Evolutionary conservation across 2,113 vertebrate species (phyloP).

Genomic region (Centrocercus urophasianus): DNA sequence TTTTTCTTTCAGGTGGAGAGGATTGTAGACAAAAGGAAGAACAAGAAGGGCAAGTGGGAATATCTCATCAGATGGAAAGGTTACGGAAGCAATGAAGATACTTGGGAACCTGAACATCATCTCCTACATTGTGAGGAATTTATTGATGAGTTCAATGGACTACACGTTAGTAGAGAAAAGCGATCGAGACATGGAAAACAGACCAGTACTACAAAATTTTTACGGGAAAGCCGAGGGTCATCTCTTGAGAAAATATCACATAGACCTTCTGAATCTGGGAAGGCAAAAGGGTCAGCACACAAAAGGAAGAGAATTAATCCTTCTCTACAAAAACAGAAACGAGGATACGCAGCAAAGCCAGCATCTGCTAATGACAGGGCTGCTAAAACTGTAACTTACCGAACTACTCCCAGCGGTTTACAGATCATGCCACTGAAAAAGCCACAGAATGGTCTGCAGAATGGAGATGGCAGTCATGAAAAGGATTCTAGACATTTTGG

Average conservation of each 20-base stretch:
- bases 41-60: slow-evolving; percentile 98
- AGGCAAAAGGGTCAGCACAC: slow-evolving; percentile 81
- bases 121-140: slow-evolving; percentile 97
- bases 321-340: slow-evolving; percentile 83
- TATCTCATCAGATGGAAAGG: slow-evolving; percentile 98
- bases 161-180: slow-evolving; percentile 84
- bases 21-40: slow-evolving; percentile 97
- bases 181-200: slow-evolving; percentile 83
- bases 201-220: slow-evolving; percentile 67
- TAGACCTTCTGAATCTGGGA: slow-evolving; percentile 79
- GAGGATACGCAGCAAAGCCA: slow-evolving; percentile 81
- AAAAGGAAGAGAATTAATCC: slow-evolving; percentile 88
- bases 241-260: slow-evolving; percentile 78
- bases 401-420: slow-evolving; percentile 86
- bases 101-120: slow-evolving; percentile 96
- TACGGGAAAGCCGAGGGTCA: slow-evolving; percentile 71
- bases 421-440: slow-evolving; percentile 89
- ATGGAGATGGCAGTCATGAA: slow-evolving; percentile 82
- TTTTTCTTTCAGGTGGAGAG: slow-evolving; percentile 87
- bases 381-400: slow-evolving; percentile 88
- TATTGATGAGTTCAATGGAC: slow-evolving; percentile 95
- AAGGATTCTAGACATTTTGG: slow-evolving; percentile 85
- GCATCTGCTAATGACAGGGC: slow-evolving; percentile 81
- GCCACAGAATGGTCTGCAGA: slow-evolving; percentile 87
- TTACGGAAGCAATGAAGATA: slow-evolving; percentile 95